These are phyloP conservation scores for Pegea sp. DNA, from an alignment of 23 tunicate species.

Conservation along the genomic window DNA sequence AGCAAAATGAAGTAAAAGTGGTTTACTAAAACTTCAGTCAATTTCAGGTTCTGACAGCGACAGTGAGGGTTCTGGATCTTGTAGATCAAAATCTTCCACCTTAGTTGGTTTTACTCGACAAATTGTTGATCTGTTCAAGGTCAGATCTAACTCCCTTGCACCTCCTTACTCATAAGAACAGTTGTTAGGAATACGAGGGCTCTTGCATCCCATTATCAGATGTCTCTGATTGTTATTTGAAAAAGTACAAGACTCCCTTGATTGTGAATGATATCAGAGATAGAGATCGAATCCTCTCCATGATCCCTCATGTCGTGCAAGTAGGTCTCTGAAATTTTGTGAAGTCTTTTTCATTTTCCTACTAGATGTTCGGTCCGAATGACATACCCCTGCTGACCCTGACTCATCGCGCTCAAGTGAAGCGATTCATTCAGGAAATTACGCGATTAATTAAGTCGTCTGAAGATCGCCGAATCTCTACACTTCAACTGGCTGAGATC, in stretches of 20 bases:
- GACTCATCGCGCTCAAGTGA: slow-evolving; percentile 85
- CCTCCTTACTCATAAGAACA: no score
- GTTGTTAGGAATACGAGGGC: no score
- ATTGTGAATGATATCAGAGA: slow-evolving; percentile 7
- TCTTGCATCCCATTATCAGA: no score
- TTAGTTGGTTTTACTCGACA: slow-evolving; percentile 23
- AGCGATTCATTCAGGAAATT: slow-evolving; percentile 79
- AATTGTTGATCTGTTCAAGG: slow-evolving; percentile 54
- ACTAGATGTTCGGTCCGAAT: slow-evolving; percentile 31
- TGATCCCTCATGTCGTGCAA: slow-evolving; percentile 68
- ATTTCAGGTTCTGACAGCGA: slow-evolving; percentile 39
- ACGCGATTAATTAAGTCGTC: slow-evolving; percentile 38
- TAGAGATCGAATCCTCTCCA: slow-evolving; percentile 10
- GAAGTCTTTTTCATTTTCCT: no score
- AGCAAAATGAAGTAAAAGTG: not conserved
- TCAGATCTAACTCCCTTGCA: no score
- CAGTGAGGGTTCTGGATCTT: slow-evolving; percentile 21
- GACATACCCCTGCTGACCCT: slow-evolving; percentile 18
- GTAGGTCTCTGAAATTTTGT: no score
- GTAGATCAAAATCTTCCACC: slow-evolving; percentile 35
- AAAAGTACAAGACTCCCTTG: no score
- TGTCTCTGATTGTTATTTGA: no score
- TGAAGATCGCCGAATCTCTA: slow-evolving; percentile 27
- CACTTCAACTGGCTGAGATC: slow-evolving; percentile 50
- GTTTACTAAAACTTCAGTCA: not conserved